Conservation (phyloP, 2,797 vertebrate species). For the Craterocephalus amniculus region DNA sequence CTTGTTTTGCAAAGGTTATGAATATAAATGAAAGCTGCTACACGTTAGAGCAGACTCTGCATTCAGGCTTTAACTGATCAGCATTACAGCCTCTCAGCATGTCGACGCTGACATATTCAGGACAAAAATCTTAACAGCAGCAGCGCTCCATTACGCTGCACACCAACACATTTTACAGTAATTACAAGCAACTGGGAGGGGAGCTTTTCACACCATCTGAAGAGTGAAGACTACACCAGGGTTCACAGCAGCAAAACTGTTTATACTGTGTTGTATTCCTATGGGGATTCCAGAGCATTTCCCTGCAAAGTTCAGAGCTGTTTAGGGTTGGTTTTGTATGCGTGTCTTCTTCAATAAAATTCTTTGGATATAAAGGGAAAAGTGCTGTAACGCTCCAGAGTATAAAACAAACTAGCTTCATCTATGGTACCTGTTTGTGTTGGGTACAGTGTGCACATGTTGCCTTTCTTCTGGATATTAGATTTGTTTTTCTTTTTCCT, state of each 20-base stretch:
- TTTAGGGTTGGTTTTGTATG: slow-evolving; percentile 45
- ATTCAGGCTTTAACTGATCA: slow-evolving; percentile 14
- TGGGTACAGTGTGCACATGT: slow-evolving; percentile 12
- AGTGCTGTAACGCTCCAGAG: slow-evolving; percentile 16
- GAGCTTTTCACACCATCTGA: slow-evolving; percentile 25
- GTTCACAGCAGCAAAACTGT: slow-evolving; percentile 35
- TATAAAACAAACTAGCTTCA: slow-evolving; percentile 21
- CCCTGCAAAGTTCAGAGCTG: slow-evolving; percentile 27
- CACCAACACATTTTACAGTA: slow-evolving; percentile 22
- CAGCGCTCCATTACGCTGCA: slow-evolving; percentile 3
- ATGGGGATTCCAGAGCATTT: slow-evolving; percentile 30
- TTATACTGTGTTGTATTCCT: slow-evolving; percentile 37
- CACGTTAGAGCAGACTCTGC: slow-evolving; percentile 13
- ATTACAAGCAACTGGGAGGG: slow-evolving; percentile 15
- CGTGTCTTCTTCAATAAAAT: slow-evolving; percentile 56
- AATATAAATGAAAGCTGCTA: slow-evolving; percentile 46
- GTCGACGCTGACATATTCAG: slow-evolving; percentile 36
- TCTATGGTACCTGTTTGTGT: slow-evolving; percentile 6
- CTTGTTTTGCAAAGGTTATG: slow-evolving; percentile 56
- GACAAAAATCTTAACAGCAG: slow-evolving; percentile 19
- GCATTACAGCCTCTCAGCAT: slow-evolving; percentile 5
- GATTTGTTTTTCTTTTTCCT: slow-evolving; percentile 13
- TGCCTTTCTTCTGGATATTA: background rate
- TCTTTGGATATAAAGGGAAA: slow-evolving; percentile 48
- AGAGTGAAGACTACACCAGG: slow-evolving; percentile 7